Evolutionary conservation across 1,140 invertebrate species (phyloP).

Genomic region (Pogonomyrmex californicus): DNA sequence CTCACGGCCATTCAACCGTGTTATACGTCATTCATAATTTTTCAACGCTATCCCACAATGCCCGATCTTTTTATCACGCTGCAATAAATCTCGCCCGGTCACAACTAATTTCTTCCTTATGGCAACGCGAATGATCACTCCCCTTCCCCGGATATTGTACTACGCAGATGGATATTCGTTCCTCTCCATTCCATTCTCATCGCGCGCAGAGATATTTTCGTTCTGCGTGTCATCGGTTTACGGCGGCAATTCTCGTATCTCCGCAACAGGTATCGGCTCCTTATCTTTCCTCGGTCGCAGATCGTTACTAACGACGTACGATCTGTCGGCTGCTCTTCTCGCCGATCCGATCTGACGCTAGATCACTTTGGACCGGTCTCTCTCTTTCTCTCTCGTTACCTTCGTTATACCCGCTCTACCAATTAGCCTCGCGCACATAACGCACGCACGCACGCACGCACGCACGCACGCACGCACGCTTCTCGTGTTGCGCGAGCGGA

Average conservation of each 20-base stretch:
- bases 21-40: background rate
- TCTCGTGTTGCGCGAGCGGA: slow-evolving; percentile 15
- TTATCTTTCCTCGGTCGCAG: slow-evolving; percentile 35
- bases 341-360: slow-evolving; percentile 56
- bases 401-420: slow-evolving; percentile 21
- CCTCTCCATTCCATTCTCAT: background rate
- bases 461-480: slow-evolving; percentile 19
- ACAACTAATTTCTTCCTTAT: slow-evolving; percentile 19
- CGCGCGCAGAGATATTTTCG: slow-evolving; percentile 8
- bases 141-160: background rate
- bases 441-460: background rate
- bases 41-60: background rate
- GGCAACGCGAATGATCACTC: background rate
- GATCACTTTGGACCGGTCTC: slow-evolving; percentile 63
- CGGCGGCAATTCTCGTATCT: slow-evolving; percentile 3
- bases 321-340: slow-evolving; percentile 33
- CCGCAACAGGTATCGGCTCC: slow-evolving; percentile 40
- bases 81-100: background rate
- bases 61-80: background rate
- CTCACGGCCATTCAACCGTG: background rate
- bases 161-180: background rate
- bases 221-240: slow-evolving; percentile 22
- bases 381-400: slow-evolving; percentile 38
- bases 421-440: slow-evolving; percentile 64
- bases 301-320: slow-evolving; percentile 37